phyloP scores from a whole-genome alignment of 2,113 vertebrate species.

The Sapajus apella region DNA sequence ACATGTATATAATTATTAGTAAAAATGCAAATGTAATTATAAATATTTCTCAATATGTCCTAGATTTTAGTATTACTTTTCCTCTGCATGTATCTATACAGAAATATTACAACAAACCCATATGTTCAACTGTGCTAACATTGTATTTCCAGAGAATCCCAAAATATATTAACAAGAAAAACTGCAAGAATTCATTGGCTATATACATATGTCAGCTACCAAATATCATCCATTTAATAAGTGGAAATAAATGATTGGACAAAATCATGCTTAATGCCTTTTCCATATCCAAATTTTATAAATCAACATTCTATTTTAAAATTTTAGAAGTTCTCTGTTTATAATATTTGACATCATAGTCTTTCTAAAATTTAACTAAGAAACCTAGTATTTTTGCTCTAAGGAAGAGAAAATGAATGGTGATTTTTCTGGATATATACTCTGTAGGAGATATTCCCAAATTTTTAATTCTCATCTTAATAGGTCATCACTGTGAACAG shows the following conservation, averaged over 20 bases:
- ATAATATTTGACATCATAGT: background rate
- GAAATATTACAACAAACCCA: background rate
- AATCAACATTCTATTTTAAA: background rate
- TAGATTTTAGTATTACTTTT: background rate
- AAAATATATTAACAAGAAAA: background rate
- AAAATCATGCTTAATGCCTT: background rate
- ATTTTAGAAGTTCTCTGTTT: background rate
- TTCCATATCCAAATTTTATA: background rate
- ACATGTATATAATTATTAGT: background rate
- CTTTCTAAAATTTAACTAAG: background rate
- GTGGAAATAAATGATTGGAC: background rate
- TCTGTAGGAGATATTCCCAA: background rate
- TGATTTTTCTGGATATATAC: background rate
- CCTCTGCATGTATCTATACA: background rate
- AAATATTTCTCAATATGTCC: background rate
- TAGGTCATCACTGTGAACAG: background rate
- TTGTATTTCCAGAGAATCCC: background rate
- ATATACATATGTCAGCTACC: background rate
- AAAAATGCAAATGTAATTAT: background rate
- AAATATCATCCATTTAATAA: background rate
- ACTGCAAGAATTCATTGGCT: background rate
- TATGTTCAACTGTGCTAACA: background rate
- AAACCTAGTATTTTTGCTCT: background rate
- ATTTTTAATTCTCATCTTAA: conserved; percentile 3
- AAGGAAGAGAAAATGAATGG: background rate